Evolutionary conservation across 2,888 invertebrate species (phyloP).

Genomic region (Protophormia terraenovae): DNA sequence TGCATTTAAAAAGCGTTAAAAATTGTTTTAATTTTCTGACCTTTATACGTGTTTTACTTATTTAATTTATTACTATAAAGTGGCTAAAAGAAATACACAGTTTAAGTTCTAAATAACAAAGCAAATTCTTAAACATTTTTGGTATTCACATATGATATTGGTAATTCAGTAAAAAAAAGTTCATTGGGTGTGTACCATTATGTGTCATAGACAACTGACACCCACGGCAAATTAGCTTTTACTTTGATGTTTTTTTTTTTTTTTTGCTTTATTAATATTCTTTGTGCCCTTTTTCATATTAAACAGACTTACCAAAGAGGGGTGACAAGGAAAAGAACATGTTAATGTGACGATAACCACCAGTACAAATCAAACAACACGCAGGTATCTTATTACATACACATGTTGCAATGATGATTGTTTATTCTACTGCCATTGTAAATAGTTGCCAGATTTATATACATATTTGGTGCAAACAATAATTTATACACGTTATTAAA

Average conservation of each 20-base stretch:
- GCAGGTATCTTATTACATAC: conserved; percentile 65
- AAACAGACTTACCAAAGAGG: not conserved
- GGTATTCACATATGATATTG: too few relatives aligned
- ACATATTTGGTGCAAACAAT: too few relatives aligned
- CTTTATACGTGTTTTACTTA: too few relatives aligned
- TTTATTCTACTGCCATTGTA: not conserved
- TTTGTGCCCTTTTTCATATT: not conserved
- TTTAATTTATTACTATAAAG: too few relatives aligned
- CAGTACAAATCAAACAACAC: conserved; percentile 61
- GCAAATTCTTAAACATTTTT: too few relatives aligned
- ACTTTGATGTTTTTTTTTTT: conserved; percentile 33
- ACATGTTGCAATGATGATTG: conserved; percentile 42
- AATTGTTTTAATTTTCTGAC: too few relatives aligned
- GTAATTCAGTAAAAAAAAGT: too few relatives aligned
- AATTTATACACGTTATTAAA: too few relatives aligned
- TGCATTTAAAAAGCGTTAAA: too few relatives aligned
- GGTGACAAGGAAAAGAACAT: not conserved
- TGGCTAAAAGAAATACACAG: too few relatives aligned
- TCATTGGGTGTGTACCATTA: not conserved
- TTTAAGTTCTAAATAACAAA: too few relatives aligned
- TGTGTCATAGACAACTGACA: conserved; percentile 12
- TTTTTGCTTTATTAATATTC: not conserved
- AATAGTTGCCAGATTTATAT: too few relatives aligned
- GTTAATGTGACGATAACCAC: conserved; percentile 54
- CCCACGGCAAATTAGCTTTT: conserved; percentile 46